phyloP scores from a whole-genome alignment of 2,113 vertebrate species.

The Heterochromis multidens region DNA sequence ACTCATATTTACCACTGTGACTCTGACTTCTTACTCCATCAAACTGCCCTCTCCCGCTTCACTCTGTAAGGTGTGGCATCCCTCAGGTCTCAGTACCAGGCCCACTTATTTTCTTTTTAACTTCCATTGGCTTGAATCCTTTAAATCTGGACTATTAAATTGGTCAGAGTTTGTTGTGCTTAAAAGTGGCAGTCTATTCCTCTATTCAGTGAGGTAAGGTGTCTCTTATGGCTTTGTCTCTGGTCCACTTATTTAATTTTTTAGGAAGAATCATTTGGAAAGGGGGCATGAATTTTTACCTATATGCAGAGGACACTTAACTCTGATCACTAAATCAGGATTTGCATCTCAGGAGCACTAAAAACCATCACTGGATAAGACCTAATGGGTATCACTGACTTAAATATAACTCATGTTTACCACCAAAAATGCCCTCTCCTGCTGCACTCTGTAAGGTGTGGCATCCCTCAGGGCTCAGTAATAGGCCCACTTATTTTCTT shows the following conservation, averaged over 20 bases:
- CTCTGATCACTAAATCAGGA: not conserved
- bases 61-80: not conserved
- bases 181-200: not conserved
- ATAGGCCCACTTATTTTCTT: not conserved
- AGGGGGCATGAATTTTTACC: not conserved
- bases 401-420: not conserved
- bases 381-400: not conserved
- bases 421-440: not conserved
- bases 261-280: not conserved
- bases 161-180: not conserved
- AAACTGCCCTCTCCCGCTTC: not conserved
- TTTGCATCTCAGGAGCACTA: not conserved
- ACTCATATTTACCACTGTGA: not conserved
- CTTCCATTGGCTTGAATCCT: not conserved
- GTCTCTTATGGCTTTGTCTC: not conserved
- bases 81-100: not conserved
- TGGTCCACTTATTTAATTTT: not conserved
- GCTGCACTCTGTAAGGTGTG: not conserved
- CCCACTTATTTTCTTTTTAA: not conserved
- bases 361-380: not conserved
- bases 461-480: not conserved
- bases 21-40: not conserved
- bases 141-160: not conserved
- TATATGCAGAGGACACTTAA: not conserved
- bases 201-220: not conserved